phyloP scores from a whole-genome alignment of 23 tunicate species.

The Trididemnum clinides region DNA sequence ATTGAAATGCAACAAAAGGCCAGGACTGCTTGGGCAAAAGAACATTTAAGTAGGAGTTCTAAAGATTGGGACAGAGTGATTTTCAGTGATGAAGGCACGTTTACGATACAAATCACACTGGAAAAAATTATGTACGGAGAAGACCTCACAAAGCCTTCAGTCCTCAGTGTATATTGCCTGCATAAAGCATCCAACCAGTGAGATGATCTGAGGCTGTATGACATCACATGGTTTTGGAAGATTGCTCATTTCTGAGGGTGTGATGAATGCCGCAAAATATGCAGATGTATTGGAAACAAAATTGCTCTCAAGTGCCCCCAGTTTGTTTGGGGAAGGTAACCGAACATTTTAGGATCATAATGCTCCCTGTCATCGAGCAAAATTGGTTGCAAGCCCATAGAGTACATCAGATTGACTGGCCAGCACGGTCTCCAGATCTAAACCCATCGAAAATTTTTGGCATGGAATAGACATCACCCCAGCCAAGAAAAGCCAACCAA shows the following conservation, averaged over 20 bases:
- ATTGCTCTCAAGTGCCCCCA: neutral
- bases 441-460: constrained; percentile 13
- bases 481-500: constrained; percentile 11
- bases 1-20: neutral
- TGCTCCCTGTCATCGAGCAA: constrained; percentile 13
- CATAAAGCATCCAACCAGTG: neutral
- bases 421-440: constrained; percentile 4
- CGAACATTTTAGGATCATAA: neutral
- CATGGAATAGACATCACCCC: neutral
- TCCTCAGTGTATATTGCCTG: constrained; percentile 6
- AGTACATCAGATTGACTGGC: neutral
- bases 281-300: constrained; percentile 11
- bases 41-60: neutral
- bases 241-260: constrained; percentile 3
- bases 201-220: constrained; percentile 6
- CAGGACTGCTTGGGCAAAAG: constrained; percentile 9
- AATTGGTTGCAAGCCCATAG: constrained; percentile 10
- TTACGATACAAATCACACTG: constrained; percentile 1
- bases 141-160: constrained; percentile 3
- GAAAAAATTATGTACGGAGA: neutral
- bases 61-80: neutral
- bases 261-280: constrained; percentile 2
- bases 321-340: neutral
- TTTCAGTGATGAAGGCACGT: constrained; percentile 5
- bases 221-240: constrained; percentile 2